Conservation (phyloP, 2,113 vertebrate genomes). For the Strix uralensis region DNA sequence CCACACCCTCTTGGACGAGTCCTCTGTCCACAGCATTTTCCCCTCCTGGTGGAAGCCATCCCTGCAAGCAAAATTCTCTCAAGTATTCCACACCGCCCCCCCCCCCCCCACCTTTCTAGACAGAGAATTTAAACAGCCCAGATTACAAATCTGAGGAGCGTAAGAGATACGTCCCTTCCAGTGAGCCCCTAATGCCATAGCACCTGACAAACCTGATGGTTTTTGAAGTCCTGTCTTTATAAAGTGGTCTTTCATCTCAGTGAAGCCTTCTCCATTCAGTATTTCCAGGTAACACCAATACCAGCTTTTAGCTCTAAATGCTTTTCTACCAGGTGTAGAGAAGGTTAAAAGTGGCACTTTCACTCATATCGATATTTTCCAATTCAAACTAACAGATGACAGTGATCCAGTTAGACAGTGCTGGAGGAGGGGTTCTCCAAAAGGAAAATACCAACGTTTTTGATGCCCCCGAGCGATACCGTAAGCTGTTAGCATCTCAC, state of each 20-base stretch:
- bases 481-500: background rate
- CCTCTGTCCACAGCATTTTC: background rate
- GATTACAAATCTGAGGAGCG: background rate
- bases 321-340: background rate
- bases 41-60: background rate
- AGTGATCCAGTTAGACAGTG: background rate
- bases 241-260: background rate
- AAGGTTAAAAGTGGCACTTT: background rate
- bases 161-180: background rate
- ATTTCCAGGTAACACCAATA: background rate
- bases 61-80: background rate
- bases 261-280: background rate
- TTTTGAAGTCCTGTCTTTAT: background rate
- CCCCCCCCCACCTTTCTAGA: background rate
- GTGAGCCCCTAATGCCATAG: background rate
- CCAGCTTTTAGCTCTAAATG: background rate
- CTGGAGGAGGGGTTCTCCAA: background rate
- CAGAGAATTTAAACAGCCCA: background rate
- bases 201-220: background rate
- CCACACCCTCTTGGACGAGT: background rate
- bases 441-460: background rate
- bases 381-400: background rate
- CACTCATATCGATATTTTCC: background rate
- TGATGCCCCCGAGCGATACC: rapidly evolving
- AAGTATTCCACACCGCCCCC: too few species aligned